Conservation (phyloP, 2,888 invertebrate genomes). For the Nesidiocoris tenuis region DNA sequence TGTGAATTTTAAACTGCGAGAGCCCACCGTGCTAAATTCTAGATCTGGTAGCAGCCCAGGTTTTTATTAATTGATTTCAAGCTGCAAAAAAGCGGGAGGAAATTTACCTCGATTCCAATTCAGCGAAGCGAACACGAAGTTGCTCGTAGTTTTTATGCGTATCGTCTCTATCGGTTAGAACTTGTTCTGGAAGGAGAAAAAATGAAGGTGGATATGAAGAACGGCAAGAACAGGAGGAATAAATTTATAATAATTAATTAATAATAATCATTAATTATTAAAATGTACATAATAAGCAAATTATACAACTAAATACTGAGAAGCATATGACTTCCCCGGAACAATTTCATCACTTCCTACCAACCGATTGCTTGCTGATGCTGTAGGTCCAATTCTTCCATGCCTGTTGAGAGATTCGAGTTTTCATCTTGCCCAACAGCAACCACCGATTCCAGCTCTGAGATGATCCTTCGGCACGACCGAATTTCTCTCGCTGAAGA, state of each 20-base stretch:
- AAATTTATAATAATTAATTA: no score
- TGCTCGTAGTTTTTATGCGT: conserved; percentile 60
- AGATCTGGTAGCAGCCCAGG: no score
- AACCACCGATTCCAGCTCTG: conserved; percentile 54
- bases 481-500: conserved; percentile 27
- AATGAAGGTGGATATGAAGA: conserved; percentile 3
- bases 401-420: conserved; percentile 59
- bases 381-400: conserved; percentile 73
- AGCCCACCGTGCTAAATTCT: no score
- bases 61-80: no score
- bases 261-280: no score
- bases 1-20: no score
- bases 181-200: conserved; percentile 52
- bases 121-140: conserved; percentile 57
- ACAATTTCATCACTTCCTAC: no score
- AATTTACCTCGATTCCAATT: conserved; percentile 33
- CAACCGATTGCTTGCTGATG: conserved; percentile 69
- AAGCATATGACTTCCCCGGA: no score
- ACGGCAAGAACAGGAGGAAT: no score
- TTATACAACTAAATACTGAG: no score
- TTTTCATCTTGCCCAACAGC: conserved; percentile 59
- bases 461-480: conserved; percentile 36
- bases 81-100: background rate
- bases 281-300: no score
- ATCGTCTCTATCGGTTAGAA: conserved; percentile 55